These are phyloP conservation scores for Coecobrya sp. DNA, from an alignment of 2,888 invertebrate species.

Conservation along the genomic window DNA sequence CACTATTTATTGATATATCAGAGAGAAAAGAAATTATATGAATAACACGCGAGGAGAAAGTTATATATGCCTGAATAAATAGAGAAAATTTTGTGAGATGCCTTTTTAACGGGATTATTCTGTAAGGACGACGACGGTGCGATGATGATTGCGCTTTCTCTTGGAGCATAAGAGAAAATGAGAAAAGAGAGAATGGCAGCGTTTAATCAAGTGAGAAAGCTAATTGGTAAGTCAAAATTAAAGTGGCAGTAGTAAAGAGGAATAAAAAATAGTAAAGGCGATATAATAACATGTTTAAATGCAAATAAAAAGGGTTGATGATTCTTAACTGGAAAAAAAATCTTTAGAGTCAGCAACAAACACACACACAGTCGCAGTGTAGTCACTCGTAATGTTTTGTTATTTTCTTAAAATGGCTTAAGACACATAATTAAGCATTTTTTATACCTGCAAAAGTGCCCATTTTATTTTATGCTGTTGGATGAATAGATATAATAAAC, in stretches of 20 bases:
- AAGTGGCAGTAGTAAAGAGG: neutral
- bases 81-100: neutral
- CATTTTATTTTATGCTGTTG: slow-evolving; percentile 41
- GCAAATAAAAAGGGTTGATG: neutral
- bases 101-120: neutral
- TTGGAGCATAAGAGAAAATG: neutral
- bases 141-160: neutral
- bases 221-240: slow-evolving; percentile 15
- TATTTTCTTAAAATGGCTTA: slow-evolving; percentile 1
- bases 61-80: neutral
- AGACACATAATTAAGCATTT: slow-evolving; percentile 41
- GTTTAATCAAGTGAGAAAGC: slow-evolving; percentile 47
- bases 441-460: slow-evolving; percentile 40
- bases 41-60: neutral
- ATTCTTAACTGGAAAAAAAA: neutral
- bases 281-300: neutral
- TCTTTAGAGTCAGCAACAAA: neutral
- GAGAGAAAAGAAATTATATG: neutral
- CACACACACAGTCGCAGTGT: no score
- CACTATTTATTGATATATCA: slow-evolving; percentile 21
- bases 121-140: neutral
- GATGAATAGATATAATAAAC: neutral
- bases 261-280: neutral
- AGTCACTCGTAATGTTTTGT: neutral
- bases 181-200: neutral